These are phyloP conservation scores for Euthynnus affinis DNA, from an alignment of 2,797 vertebrate species.

Conservation along the genomic window DNA sequence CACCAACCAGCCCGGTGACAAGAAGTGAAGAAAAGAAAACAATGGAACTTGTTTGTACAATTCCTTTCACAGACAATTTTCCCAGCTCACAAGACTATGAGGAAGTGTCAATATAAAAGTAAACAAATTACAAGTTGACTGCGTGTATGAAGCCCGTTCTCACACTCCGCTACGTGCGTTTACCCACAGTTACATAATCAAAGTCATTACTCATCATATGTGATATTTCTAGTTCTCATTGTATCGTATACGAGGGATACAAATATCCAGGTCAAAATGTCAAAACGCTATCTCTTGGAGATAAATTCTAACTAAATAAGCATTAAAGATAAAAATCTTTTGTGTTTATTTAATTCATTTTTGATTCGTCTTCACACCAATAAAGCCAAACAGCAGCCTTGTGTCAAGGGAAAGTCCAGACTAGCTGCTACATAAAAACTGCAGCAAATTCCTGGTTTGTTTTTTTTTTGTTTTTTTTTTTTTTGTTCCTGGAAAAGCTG, in stretches of 20 bases:
- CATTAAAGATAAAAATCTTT: background rate
- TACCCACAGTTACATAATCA: no score
- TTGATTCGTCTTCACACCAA: no score
- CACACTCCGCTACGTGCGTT: background rate
- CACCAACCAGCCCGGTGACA: background rate
- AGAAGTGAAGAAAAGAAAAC: background rate
- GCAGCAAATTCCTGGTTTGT: conserved; percentile 22
- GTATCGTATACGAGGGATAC: background rate
- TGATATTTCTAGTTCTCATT: background rate
- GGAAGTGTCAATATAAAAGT: conserved; percentile 14
- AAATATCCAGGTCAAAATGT: background rate
- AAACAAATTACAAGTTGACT: background rate
- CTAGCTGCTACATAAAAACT: background rate
- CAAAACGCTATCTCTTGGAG: background rate
- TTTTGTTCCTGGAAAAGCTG: conserved; percentile 7
- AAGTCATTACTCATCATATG: background rate
- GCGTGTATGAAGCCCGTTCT: conserved; percentile 6
- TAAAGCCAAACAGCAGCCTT: background rate
- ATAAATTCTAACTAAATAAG: background rate
- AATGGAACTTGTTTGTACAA: background rate
- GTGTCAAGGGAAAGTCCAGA: background rate
- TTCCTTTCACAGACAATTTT: background rate
- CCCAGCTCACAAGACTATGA: background rate
- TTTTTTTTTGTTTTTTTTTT: no score
- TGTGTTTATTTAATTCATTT: background rate